phyloP scores from a whole-genome alignment of 2,113 vertebrate genomes.

The Lates calcarifer region DNA sequence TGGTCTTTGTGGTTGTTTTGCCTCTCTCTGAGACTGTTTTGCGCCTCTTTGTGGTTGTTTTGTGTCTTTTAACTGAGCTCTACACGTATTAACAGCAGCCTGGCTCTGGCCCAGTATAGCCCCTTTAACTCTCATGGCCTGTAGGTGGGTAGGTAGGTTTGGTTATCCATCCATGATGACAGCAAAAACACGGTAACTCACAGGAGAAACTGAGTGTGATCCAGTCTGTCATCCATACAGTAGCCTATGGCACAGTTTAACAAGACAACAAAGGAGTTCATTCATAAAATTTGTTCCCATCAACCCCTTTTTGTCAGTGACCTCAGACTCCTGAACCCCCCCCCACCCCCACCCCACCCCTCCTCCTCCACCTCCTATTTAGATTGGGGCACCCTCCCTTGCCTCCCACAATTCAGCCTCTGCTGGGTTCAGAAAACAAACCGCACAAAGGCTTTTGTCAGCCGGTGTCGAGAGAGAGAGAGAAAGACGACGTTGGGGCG shows the following conservation, averaged over 20 bases:
- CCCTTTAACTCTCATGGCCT: background rate
- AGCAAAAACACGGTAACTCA: background rate
- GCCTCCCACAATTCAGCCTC: constrained; percentile 40
- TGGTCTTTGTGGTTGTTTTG: background rate
- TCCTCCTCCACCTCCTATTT: constrained; percentile 47
- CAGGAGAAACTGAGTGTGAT: background rate
- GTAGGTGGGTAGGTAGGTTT: background rate
- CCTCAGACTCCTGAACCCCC: constrained; percentile 60
- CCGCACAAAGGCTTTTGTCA: constrained; percentile 76
- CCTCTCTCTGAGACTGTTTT: background rate
- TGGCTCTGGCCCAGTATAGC: background rate
- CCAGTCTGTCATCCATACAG: background rate
- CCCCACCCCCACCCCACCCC: constrained; percentile 32
- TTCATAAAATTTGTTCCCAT: constrained; percentile 44
- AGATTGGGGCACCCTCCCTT: constrained; percentile 44
- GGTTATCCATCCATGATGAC: background rate
- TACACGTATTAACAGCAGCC: background rate
- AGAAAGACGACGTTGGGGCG: constrained; percentile 40
- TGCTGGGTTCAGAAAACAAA: constrained; percentile 63
- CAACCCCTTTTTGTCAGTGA: constrained; percentile 52
- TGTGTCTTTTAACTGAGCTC: background rate
- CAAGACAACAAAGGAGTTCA: constrained; percentile 45
- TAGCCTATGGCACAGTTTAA: constrained; percentile 12
- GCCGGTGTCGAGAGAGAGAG: constrained; percentile 25
- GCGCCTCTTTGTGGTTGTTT: background rate